Conservation (phyloP, 1,140 invertebrate species). For the Eupeodes corollae region DNA sequence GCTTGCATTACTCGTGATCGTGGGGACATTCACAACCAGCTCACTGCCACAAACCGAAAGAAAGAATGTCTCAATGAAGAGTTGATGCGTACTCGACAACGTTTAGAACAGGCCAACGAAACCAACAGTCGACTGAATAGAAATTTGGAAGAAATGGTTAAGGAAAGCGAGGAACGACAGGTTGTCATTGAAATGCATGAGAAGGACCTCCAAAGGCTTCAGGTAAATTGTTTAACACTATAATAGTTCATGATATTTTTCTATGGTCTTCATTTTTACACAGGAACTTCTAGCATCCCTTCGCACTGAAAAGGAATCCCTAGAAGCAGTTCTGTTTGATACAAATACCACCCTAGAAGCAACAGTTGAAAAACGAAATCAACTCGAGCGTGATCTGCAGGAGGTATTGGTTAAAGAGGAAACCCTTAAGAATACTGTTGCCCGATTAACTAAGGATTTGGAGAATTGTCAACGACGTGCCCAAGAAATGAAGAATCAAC, state of each 20-base stretch:
- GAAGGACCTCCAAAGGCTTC: slow-evolving; percentile 61
- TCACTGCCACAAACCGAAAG: slow-evolving; percentile 60
- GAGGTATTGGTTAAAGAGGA: slow-evolving; percentile 65
- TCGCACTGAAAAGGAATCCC: slow-evolving; percentile 65
- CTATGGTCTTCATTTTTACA: background rate
- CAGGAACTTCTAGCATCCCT: slow-evolving; percentile 63
- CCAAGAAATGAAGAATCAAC: slow-evolving; percentile 57
- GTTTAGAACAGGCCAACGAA: slow-evolving; percentile 64
- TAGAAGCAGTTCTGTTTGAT: slow-evolving; percentile 71
- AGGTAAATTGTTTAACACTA: slow-evolving; percentile 7
- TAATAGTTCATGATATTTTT: background rate
- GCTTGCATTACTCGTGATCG: slow-evolving; percentile 55
- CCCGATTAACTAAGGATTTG: slow-evolving; percentile 58
- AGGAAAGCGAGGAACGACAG: slow-evolving; percentile 73
- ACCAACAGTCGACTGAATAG: slow-evolving; percentile 65
- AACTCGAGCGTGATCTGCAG: slow-evolving; percentile 64
- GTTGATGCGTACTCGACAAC: slow-evolving; percentile 56
- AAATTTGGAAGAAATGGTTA: slow-evolving; percentile 65
- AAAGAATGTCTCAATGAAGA: slow-evolving; percentile 67
- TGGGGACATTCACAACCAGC: slow-evolving; percentile 62
- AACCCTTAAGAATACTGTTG: slow-evolving; percentile 55
- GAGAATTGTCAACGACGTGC: slow-evolving; percentile 61
- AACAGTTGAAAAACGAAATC: slow-evolving; percentile 53
- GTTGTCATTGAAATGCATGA: slow-evolving; percentile 62
- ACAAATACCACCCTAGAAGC: slow-evolving; percentile 66